Evolutionary conservation across 2,113 vertebrate genomes (phyloP), one percentile per base, ranked within the genome.

Genomic region (Mohoua ochrocephala): DNA sequence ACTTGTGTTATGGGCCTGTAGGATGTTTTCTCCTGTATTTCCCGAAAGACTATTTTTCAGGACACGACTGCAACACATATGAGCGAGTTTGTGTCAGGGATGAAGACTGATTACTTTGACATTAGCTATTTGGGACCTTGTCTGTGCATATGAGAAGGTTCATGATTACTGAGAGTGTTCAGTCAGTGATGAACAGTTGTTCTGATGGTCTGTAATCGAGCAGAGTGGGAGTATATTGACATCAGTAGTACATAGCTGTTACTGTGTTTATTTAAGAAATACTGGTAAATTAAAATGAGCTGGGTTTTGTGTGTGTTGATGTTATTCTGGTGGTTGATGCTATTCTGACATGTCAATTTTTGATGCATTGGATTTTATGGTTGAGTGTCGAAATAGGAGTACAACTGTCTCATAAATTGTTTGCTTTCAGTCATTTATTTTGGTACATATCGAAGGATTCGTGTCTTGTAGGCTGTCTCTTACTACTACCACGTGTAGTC

Each of bases 401-500:
- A 35, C 19, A 21, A 20, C 37, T 60, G 17, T 23, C 37, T 75
- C n/a, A 82, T 87, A 79, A 83, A 79, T 49, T 45, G 4, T 87
- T 96, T 82, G n/a, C 22, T 88, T 82, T 83, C 70, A 31, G 44
- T 82, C 13, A 45, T 83, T 91, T 90, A 45, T 83, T 91, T 90
- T 61, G 33, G 10, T 71, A 28, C 2, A 11, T 85, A 76, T 64
- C 1, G 6, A 87, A 80, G 4, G 3, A 85, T 18, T 63, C 1
- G 0, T 39, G 11, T 61, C 20, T 69, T 61, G 35, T 90, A 57
- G 30, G 20, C 67, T 87, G 7, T 71, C 20, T 77, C 41, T 70
- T 81, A 45, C 22, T 63, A 39, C 33, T 59, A 28, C 15, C 2
- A 1, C 14, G 7, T 54, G 27, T 75, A 84, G n/a, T 68, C 59